These are phyloP conservation scores for Leptogaster cylindrica DNA, from an alignment of 2,888 invertebrate species.

Conservation along the genomic window DNA sequence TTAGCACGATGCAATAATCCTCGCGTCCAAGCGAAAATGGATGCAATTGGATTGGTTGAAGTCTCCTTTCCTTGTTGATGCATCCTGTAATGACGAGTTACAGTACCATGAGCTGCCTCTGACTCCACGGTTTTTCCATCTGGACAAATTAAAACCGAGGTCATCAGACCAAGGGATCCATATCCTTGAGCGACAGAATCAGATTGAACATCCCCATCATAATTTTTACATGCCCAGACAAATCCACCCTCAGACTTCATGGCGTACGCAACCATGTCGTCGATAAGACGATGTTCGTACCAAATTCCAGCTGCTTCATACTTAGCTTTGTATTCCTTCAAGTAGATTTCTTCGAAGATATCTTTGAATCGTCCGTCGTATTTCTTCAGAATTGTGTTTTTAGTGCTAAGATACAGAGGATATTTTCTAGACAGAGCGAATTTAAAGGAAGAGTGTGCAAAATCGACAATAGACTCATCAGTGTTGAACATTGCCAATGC, in stretches of 20 bases:
- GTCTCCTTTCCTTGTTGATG: slow-evolving; percentile 96
- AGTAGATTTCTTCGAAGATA: slow-evolving; percentile 95
- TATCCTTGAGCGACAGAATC: slow-evolving; percentile 98
- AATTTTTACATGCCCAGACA: slow-evolving; percentile 99
- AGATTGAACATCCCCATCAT: slow-evolving; percentile 98
- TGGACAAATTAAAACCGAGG: slow-evolving; percentile 94
- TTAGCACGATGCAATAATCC: slow-evolving; percentile 94
- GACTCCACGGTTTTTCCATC: slow-evolving; percentile 98
- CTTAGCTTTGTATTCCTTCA: slow-evolving; percentile 80
- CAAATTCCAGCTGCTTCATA: slow-evolving; percentile 89
- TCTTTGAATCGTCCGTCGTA: slow-evolving; percentile 98
- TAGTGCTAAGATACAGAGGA: slow-evolving; percentile 93
- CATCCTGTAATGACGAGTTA: slow-evolving; percentile 87
- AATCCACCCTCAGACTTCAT: slow-evolving; percentile 99
- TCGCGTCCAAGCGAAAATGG: slow-evolving; percentile 98
- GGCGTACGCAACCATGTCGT: slow-evolving; percentile 98
- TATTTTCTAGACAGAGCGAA: slow-evolving; percentile 84
- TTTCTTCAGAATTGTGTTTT: slow-evolving; percentile 94
- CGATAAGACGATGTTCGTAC: slow-evolving; percentile 98
- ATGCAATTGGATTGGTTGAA: slow-evolving; percentile 98
- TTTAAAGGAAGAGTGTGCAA: slow-evolving; percentile 94
- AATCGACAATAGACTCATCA: slow-evolving; percentile 89
- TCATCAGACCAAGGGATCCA: slow-evolving; percentile 97
- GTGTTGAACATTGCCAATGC: slow-evolving; percentile 97
- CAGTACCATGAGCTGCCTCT: slow-evolving; percentile 98